Evolutionary conservation across 2,113 vertebrate genomes (phyloP), one percentile per base, ranked within the genome.

Genomic region (Jacana jacana): DNA sequence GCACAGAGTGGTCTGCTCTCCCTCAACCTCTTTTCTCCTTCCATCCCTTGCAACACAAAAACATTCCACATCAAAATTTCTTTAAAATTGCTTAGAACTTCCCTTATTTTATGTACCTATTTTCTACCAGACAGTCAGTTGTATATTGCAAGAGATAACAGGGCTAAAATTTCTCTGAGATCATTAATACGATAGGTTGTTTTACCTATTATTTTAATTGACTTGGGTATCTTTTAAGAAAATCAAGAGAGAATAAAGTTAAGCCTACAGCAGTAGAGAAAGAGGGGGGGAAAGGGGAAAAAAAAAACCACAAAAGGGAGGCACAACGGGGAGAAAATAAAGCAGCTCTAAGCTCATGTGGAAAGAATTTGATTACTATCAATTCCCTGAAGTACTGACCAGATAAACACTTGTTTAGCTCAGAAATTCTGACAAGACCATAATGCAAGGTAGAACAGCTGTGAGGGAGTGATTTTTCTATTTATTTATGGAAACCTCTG

Each of bases 291-390:
- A 52, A 25, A 51, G 48, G 13, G 46, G 46, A 19, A 17, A 52
- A 39, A 39, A 10, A 55, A 28, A 16, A 39, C 22, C 25, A 83
- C 10, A 91, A 66, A 85, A 89, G 12, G 5, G 0, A 80, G 55
- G 60, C 63, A 81, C 14, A 65, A 73, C 12, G 55, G 39, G 58
- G 51, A 86, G 54, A 87, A 91, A 96, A 95, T 39, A 78, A 80
- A 82, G 77, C 77, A 81, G 77, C 82, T 86, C 80, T 71, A 93
- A 75, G n/a, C 77, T 94, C 88, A 72, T 78, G 77, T 84, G 75
- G 92, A 97, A 96, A 82, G 51, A 89, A 94, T 96, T 93, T 91
- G 76, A 96, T 94, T 97, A 95, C 61, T 76, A 76, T 82, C 88
- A 89, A 72, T 89, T 93, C 93, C 94, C 88, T 25, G 24, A 87